Conservation (phyloP, 53 echinoderm and acorn worm genomes). For the Pentamera pediparva region DNA sequence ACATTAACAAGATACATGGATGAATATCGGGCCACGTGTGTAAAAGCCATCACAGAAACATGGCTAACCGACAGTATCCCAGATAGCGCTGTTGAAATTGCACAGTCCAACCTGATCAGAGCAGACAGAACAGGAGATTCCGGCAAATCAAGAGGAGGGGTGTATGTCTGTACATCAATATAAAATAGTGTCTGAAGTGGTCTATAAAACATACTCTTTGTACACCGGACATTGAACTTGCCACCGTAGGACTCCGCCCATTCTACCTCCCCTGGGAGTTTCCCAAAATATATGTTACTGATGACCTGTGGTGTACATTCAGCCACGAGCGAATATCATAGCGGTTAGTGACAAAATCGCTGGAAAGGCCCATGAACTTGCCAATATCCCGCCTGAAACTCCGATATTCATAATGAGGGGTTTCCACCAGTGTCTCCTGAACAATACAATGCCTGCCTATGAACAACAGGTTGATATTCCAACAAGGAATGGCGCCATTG, state of each 20-base stretch:
- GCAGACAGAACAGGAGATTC: too few species aligned
- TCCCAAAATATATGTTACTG: conserved; percentile 45
- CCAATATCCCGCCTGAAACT: conserved; percentile 7
- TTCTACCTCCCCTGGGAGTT: conserved; percentile 47
- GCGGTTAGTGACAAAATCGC: conserved; percentile 20
- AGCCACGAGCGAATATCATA: conserved; percentile 25
- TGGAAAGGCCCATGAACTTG: conserved; percentile 1
- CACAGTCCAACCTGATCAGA: too few species aligned
- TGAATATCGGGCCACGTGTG: too few species aligned
- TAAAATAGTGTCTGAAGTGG: conserved; percentile 45
- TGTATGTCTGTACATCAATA: conserved; percentile 44
- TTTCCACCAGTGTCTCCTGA: neutral
- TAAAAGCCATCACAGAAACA: conserved; percentile 55
- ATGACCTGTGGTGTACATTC: conserved; percentile 38
- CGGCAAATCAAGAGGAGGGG: conserved; percentile 42
- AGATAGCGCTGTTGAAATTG: conserved; percentile 37
- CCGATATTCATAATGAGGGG: conserved; percentile 32
- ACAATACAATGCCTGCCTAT: too few species aligned
- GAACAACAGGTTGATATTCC: conserved; percentile 4
- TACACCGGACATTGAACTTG: conserved; percentile 43
- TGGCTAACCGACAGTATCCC: conserved; percentile 44
- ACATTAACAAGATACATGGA: conserved; percentile 38
- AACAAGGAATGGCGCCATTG: conserved; percentile 5
- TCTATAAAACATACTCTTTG: conserved; percentile 29
- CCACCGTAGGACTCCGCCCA: conserved; percentile 42